Percentiles rank a stretch among this genome's conserved stretches.
Conservation (phyloP, 2,113 vertebrate species). For the Marcusenius ussheri region DNA sequence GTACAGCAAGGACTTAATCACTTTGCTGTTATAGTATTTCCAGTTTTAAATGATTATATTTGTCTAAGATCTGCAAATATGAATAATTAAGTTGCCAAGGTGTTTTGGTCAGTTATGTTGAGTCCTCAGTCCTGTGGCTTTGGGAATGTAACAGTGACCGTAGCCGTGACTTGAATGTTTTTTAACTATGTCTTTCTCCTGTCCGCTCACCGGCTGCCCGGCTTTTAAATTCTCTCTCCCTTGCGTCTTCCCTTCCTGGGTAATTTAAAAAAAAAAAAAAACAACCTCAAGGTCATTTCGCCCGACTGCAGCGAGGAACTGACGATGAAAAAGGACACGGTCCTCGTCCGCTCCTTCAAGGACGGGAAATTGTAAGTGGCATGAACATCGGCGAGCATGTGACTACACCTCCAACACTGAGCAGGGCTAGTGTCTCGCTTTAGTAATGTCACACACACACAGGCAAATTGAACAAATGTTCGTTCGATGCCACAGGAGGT, state of each 20-base stretch:
- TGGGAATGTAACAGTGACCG: background rate
- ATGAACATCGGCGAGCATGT: background rate
- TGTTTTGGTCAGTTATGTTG: background rate
- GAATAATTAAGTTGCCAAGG: background rate
- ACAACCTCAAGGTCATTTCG: conserved; percentile 78
- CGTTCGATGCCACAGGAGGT: background rate
- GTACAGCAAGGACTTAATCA: background rate
- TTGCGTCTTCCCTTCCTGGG: conserved; percentile 30
- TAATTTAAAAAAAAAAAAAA: conserved; percentile 24
- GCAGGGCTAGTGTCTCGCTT: background rate
- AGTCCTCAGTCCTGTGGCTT: background rate
- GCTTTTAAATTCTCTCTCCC: background rate
- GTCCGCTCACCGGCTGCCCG: too few relatives aligned
- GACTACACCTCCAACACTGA: background rate
- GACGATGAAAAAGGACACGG: conserved; percentile 87
- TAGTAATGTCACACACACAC: background rate
- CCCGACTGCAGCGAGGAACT: conserved; percentile 94
- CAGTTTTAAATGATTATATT: background rate
- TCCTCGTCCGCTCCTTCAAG: conserved; percentile 94
- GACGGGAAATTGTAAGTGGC: conserved; percentile 97
- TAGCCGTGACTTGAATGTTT: background rate
- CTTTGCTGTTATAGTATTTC: background rate
- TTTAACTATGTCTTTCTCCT: background rate
- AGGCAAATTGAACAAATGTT: background rate
- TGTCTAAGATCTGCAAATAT: background rate